These are phyloP conservation scores for Caenorhabditis sp. DNA, from an alignment of 2,888 invertebrate species.

Conservation along the genomic window DNA sequence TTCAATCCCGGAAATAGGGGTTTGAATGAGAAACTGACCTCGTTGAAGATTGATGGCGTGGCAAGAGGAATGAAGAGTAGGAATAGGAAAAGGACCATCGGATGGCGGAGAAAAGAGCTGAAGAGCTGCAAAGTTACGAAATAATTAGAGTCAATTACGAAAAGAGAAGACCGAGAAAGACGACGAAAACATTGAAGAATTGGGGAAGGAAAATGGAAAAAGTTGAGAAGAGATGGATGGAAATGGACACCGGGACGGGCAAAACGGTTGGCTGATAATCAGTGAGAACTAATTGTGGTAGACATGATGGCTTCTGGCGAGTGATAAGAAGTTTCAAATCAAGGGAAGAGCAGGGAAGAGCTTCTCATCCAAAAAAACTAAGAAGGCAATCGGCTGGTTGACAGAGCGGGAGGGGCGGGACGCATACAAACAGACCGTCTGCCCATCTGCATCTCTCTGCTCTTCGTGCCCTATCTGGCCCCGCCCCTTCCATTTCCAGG, in stretches of 20 bases:
- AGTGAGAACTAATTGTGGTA: no score
- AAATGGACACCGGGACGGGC: conserved; percentile 4
- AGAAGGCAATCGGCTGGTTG: conserved; percentile 7
- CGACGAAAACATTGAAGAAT: not conserved
- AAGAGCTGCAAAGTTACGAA: conserved; percentile 28
- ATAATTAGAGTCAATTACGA: conserved; percentile 47
- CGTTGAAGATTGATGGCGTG: conserved; percentile 61
- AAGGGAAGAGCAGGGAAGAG: not conserved
- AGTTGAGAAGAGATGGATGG: not conserved
- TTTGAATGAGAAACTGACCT: conserved; percentile 52
- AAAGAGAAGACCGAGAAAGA: not conserved
- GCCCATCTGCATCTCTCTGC: conserved; percentile 4
- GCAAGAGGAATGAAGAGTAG: conserved; percentile 48
- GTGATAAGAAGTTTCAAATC: no score
- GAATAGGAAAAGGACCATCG: conserved; percentile 24
- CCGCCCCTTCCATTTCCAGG: conserved; percentile 23
- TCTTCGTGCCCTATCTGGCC: conserved; percentile 6
- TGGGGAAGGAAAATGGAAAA: conserved; percentile 4
- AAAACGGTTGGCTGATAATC: not conserved
- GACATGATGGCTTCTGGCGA: no score
- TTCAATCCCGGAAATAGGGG: conserved; percentile 47
- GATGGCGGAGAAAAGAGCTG: not conserved
- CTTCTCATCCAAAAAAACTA: conserved; percentile 7
- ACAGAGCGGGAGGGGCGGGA: conserved; percentile 20
- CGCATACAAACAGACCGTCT: conserved; percentile 25